phyloP scores from a whole-genome alignment of 2,113 vertebrate genomes.

The Emydocephalus ijimae region DNA sequence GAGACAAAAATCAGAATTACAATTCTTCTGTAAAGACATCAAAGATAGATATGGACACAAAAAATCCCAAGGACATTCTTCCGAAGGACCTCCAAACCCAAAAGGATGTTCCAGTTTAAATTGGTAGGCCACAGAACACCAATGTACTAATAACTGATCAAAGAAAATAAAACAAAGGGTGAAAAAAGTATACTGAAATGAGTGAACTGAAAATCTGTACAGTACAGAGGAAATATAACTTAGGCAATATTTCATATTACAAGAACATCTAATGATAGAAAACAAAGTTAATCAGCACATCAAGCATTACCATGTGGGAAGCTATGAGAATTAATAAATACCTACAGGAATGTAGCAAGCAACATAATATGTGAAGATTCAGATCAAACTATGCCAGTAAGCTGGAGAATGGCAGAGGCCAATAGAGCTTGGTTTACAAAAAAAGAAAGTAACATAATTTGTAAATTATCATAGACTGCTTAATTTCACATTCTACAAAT shows the following conservation, averaged over 20 bases:
- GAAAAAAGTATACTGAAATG: neutral
- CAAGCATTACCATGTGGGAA: neutral
- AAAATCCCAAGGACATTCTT: neutral
- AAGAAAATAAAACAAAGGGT: neutral
- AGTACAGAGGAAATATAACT: neutral
- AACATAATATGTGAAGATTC: neutral
- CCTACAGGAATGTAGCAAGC: neutral
- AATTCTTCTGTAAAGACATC: neutral
- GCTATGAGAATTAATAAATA: neutral
- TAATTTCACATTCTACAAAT: neutral
- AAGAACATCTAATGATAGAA: neutral
- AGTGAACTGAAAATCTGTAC: neutral
- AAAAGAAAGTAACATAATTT: neutral
- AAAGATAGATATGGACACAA: neutral
- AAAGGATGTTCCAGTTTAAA: neutral
- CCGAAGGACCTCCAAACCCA: neutral
- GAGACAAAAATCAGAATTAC: neutral
- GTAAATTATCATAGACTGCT: neutral
- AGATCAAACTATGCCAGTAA: neutral
- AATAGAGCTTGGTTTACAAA: neutral
- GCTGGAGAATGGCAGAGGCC: neutral
- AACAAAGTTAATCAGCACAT: neutral
- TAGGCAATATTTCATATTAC: neutral
- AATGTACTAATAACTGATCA: neutral
- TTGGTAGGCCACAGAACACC: neutral